Evolutionary conservation across 1,140 invertebrate genomes (phyloP).

Genomic region (Rhynchophorus ferrugineus): DNA sequence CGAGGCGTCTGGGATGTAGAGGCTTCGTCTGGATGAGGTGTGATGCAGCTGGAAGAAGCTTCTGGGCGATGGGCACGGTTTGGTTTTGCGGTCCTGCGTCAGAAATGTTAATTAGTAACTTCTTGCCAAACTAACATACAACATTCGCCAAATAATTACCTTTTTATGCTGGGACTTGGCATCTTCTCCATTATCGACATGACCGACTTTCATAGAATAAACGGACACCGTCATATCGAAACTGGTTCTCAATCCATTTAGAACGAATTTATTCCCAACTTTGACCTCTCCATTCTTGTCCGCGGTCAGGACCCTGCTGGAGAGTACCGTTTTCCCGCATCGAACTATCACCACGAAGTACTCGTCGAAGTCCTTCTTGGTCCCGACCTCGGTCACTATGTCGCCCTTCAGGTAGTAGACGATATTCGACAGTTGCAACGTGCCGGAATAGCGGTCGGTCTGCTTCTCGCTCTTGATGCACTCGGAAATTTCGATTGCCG

Average conservation of each 20-base stretch:
- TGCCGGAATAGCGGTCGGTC: slow-evolving; percentile 3
- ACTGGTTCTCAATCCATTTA: slow-evolving; percentile 34
- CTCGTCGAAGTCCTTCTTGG: slow-evolving; percentile 14
- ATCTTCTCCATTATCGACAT: background rate
- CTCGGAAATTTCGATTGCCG: background rate
- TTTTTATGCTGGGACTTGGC: slow-evolving; percentile 32
- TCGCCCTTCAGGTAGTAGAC: slow-evolving; percentile 8
- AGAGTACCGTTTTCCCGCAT: slow-evolving; percentile 33
- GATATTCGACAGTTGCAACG: slow-evolving; percentile 12
- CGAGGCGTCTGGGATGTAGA: background rate
- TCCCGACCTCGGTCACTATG: background rate
- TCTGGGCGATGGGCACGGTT: slow-evolving; percentile 33
- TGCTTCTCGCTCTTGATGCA: background rate
- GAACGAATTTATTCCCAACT: slow-evolving; percentile 28
- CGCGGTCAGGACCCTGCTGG: slow-evolving; percentile 31
- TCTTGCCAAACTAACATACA: too few species aligned
- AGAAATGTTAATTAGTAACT: too few species aligned
- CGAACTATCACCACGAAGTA: slow-evolving; percentile 33
- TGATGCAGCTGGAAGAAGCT: slow-evolving; percentile 21
- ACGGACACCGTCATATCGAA: slow-evolving; percentile 35
- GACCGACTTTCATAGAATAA: slow-evolving; percentile 29
- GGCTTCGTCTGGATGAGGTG: slow-evolving; percentile 1
- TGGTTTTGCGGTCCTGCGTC: slow-evolving; percentile 4
- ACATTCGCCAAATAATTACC: slow-evolving; percentile 15
- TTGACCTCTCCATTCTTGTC: slow-evolving; percentile 25